phyloP scores from a whole-genome alignment of 2,113 vertebrate genomes.

The Nyctereutes procyonoides region DNA sequence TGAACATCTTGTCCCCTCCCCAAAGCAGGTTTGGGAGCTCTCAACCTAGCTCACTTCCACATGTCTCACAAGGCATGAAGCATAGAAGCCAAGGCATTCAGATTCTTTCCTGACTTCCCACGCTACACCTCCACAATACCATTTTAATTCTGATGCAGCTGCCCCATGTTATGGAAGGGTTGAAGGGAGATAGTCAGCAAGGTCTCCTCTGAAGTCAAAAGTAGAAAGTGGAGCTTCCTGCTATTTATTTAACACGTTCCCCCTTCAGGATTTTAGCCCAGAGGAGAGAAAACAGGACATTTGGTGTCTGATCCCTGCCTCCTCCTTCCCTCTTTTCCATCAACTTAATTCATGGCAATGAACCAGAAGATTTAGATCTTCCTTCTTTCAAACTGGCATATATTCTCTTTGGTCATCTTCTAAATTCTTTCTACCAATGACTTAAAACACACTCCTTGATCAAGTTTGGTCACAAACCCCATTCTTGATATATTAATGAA shows the following conservation, averaged over 20 bases:
- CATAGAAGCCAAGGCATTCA: not conserved
- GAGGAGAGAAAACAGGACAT: not conserved
- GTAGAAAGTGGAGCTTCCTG: not conserved
- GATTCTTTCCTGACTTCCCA: not conserved
- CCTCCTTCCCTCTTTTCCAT: not conserved
- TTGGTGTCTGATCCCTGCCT: not conserved
- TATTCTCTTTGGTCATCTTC: not conserved
- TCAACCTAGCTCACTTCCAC: not conserved
- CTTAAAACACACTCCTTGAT: not conserved
- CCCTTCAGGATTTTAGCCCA: not conserved
- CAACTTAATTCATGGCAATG: not conserved
- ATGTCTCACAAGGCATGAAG: not conserved
- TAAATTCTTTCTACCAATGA: not conserved
- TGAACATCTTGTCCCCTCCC: not conserved
- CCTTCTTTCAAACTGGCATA: not conserved
- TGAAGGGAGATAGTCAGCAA: not conserved
- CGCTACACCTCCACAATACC: not conserved
- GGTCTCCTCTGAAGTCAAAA: not conserved
- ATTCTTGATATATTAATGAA: slow-evolving; percentile 30
- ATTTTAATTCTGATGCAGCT: not conserved
- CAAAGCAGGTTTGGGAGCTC: not conserved
- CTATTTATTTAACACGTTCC: not conserved
- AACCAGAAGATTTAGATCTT: not conserved
- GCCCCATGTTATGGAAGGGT: not conserved
- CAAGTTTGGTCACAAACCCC: not conserved